Evolutionary conservation across 2,888 invertebrate species (phyloP).

Genomic region (Rosalia funebris): DNA sequence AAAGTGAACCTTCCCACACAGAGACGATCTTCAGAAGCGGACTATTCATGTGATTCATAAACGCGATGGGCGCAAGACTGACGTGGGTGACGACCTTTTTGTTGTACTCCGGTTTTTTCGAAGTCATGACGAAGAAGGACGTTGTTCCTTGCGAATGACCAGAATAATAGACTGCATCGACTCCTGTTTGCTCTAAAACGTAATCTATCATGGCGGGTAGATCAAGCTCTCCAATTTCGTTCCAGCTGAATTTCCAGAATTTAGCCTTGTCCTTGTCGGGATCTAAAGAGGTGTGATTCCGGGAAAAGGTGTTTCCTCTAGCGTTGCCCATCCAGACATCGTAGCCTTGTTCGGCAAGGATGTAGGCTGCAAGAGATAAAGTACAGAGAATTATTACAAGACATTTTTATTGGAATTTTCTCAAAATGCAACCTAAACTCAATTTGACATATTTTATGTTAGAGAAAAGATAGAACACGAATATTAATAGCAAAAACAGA

Average conservation of each 20-base stretch:
- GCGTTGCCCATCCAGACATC: constrained; percentile 54
- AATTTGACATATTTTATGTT: no score
- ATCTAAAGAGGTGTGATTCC: constrained; percentile 42
- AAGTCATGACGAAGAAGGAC: constrained; percentile 73
- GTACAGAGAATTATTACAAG: no score
- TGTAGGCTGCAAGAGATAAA: neutral
- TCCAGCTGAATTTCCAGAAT: constrained; percentile 68
- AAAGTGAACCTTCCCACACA: constrained; percentile 40
- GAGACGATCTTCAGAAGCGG: constrained; percentile 52
- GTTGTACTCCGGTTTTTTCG: constrained; percentile 74
- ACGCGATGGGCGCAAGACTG: constrained; percentile 77
- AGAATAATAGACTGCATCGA: constrained; percentile 74
- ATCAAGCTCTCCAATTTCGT: constrained; percentile 83
- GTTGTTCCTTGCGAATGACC: constrained; percentile 87
- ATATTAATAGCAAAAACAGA: no score
- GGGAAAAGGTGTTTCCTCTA: constrained; percentile 47
- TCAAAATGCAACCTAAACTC: no score
- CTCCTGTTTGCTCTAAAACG: constrained; percentile 68
- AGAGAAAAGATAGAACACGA: no score
- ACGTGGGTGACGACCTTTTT: constrained; percentile 73
- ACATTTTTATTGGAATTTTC: no score
- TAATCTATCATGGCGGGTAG: constrained; percentile 85
- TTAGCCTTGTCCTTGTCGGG: constrained; percentile 52
- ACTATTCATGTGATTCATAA: constrained; percentile 67
- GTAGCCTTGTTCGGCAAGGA: constrained; percentile 48